Percentiles rank a stretch among this genome's conserved stretches.
phyloP scores from a whole-genome alignment of 2,797 vertebrate species.

The Astyanax mexicanus region DNA sequence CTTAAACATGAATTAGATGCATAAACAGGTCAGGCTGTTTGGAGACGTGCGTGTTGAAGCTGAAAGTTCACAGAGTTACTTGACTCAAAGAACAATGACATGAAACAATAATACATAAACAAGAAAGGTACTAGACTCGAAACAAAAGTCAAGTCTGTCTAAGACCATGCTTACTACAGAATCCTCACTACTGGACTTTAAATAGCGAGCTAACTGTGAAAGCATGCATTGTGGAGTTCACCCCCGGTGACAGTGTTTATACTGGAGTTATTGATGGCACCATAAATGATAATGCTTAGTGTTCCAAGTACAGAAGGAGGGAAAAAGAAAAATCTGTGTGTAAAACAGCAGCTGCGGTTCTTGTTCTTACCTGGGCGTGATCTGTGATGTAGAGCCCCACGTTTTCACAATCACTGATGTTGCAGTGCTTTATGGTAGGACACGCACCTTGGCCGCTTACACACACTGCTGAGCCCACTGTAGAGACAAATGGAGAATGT shows the following conservation, averaged over 20 bases:
- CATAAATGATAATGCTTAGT: not conserved
- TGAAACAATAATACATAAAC: too few relatives aligned
- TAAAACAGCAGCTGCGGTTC: too few relatives aligned
- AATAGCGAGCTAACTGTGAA: not conserved
- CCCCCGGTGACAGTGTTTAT: not conserved
- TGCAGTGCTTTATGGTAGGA: slow-evolving; percentile 99
- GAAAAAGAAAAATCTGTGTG: not conserved
- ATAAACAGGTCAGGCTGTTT: too few relatives aligned
- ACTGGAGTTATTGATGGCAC: not conserved
- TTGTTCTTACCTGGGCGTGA: slow-evolving; percentile 92
- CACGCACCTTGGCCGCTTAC: slow-evolving; percentile 98
- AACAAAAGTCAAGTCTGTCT: not conserved
- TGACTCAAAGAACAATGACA: too few relatives aligned
- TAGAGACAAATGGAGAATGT: not conserved
- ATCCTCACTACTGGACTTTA: not conserved
- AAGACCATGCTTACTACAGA: not conserved
- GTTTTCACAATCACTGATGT: slow-evolving; percentile 99
- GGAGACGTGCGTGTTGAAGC: too few relatives aligned
- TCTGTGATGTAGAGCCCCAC: slow-evolving; percentile 99
- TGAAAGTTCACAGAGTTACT: too few relatives aligned
- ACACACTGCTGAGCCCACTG: slow-evolving; percentile 98
- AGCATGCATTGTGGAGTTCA: not conserved
- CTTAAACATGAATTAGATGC: too few relatives aligned
- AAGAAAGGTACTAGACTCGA: too few relatives aligned
- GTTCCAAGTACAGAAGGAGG: too few relatives aligned